A percentile compares a stretch with the other conserved stretches of the same genome.
Conservation (phyloP, 2,888 invertebrate genomes). For the Mellilla xanthometata region DNA sequence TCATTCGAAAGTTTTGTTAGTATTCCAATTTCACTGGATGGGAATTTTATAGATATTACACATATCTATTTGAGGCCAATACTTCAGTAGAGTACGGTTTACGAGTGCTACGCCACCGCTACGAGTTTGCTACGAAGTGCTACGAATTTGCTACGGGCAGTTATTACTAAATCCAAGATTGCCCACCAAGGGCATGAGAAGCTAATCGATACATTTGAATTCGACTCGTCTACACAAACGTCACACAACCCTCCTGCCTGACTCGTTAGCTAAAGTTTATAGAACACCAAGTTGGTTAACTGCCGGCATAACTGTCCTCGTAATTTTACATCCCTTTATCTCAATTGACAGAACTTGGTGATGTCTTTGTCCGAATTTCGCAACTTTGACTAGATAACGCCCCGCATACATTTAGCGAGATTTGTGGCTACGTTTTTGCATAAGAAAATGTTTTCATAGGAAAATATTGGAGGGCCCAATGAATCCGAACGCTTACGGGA, state of each 20-base stretch:
- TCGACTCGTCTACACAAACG: conserved; percentile 26
- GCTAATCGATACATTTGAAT: background rate
- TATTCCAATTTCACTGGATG: no score
- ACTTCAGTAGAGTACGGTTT: background rate
- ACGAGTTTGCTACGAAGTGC: conserved; percentile 7
- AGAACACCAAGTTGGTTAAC: conserved; percentile 56
- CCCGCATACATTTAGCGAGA: conserved; percentile 46
- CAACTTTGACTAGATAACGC: conserved; percentile 52
- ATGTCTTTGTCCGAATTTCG: conserved; percentile 59
- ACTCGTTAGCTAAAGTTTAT: conserved; percentile 53
- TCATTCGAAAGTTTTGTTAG: no score
- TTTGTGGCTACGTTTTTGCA: conserved; percentile 36
- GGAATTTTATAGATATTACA: no score
- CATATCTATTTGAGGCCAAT: no score
- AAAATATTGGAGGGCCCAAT: conserved; percentile 26
- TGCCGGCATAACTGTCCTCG: conserved; percentile 62
- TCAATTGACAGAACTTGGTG: conserved; percentile 68
- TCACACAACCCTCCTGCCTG: conserved; percentile 34
- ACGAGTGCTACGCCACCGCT: conserved; percentile 2
- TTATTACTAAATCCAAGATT: background rate
- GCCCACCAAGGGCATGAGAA: background rate
- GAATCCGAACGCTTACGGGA: conserved; percentile 29
- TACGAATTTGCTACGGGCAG: conserved; percentile 1
- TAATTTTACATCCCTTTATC: conserved; percentile 76
- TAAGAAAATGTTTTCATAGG: conserved; percentile 34